Evolutionary conservation across 2,113 vertebrate genomes (phyloP).

Genomic region (Megaleporinus macrocephalus): DNA sequence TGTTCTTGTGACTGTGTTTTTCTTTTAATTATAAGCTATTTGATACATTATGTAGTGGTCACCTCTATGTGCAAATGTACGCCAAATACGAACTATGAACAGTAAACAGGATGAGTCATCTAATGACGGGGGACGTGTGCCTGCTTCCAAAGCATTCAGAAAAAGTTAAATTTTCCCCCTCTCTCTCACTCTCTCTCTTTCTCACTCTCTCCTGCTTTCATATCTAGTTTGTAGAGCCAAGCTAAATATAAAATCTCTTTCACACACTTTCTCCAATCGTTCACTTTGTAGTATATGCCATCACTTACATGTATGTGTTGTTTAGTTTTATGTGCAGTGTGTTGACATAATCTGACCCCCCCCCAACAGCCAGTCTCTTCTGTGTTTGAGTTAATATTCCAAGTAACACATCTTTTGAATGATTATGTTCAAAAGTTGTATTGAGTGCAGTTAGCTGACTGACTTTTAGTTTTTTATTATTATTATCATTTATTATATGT

Average conservation of each 20-base stretch:
- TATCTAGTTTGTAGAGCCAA: not conserved
- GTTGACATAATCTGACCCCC: too few species aligned
- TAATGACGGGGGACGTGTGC: conserved; percentile 3
- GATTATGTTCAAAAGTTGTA: not conserved
- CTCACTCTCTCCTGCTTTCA: not conserved
- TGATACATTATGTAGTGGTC: not conserved
- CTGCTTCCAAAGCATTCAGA: not conserved
- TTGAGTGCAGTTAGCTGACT: not conserved
- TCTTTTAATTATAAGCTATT: too few species aligned
- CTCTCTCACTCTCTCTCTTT: not conserved
- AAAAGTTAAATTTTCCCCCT: not conserved
- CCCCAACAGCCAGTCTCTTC: not conserved
- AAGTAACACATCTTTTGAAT: not conserved
- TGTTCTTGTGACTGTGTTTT: too few species aligned
- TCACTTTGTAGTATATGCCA: not conserved
- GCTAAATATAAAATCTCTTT: too few species aligned
- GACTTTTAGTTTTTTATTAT: not conserved
- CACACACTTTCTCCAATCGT: too few species aligned
- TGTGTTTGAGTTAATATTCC: not conserved
- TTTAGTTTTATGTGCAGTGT: not conserved
- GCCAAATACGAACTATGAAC: not conserved
- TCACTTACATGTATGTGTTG: not conserved
- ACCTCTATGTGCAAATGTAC: not conserved
- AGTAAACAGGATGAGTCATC: conserved; percentile 14
- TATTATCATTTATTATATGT: too few species aligned